These are phyloP conservation scores for Gastracanthus pulcherrimus DNA, from an alignment of 2,888 invertebrate species.

Conservation along the genomic window DNA sequence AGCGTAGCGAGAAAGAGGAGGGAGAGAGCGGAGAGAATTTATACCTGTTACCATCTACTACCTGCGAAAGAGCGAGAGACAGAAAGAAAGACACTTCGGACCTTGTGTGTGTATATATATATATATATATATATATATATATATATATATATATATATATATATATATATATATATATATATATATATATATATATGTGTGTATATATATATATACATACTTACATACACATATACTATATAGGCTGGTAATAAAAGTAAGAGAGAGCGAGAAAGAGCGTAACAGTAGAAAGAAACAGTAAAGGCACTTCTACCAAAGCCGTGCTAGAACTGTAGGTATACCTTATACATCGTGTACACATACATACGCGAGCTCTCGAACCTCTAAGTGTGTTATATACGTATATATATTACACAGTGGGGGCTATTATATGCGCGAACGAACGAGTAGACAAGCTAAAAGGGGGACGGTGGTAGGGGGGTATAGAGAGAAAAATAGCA, in stretches of 20 bases:
- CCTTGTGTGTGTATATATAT: not conserved
- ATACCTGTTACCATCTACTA: constrained; percentile 6
- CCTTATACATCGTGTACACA: too few relatives aligned
- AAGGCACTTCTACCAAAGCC: not conserved
- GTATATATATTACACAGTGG: not conserved
- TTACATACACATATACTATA: not conserved
- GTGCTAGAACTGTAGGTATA: too few relatives aligned
- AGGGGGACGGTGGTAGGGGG: not conserved
- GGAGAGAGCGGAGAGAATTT: not conserved
- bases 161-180: not conserved
- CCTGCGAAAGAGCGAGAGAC: not conserved
- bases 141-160: too few relatives aligned
- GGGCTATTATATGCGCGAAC: too few relatives aligned
- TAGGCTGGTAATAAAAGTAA: constrained; percentile 9
- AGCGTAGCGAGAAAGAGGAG: not conserved
- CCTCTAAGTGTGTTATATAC: too few relatives aligned
- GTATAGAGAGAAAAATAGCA: constrained; percentile 29
- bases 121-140: not conserved
- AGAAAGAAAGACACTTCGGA: constrained; percentile 5
- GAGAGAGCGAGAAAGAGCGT: not conserved
- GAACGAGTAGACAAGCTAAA: too few relatives aligned
- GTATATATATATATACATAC: not conserved
- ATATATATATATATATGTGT: not conserved
- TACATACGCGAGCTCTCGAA: not conserved
- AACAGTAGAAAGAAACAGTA: not conserved